Percentiles rank a stretch among this genome's conserved stretches.
Evolutionary conservation across 2,113 vertebrate genomes (phyloP).

Genomic region (Leptobrachium ailaonicum): DNA sequence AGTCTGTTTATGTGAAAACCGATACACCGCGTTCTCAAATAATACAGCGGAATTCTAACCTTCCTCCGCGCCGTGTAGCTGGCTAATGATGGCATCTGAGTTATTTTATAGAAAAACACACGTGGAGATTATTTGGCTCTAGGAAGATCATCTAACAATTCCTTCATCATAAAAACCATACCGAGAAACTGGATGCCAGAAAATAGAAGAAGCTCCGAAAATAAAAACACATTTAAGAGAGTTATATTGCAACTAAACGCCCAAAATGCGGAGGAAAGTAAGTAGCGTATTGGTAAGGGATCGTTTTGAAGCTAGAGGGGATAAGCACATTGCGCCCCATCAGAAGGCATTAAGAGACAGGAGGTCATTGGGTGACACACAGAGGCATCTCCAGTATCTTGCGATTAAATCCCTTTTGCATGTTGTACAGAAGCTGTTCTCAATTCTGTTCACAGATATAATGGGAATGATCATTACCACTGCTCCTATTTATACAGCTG

Average conservation of each 20-base stretch:
- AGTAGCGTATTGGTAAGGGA: too few relatives aligned
- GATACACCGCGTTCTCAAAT: conserved; percentile 16
- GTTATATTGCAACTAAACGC: neutral
- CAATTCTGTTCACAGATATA: too few relatives aligned
- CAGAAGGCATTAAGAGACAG: neutral
- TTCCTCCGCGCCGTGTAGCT: neutral
- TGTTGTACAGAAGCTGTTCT: too few relatives aligned
- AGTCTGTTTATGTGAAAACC: conserved; percentile 17
- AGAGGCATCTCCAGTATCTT: too few relatives aligned
- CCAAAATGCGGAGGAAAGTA: too few relatives aligned
- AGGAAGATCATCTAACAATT: neutral
- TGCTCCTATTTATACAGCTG: too few relatives aligned
- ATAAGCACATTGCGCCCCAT: neutral
- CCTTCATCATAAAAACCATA: neutral
- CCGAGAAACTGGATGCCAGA: neutral
- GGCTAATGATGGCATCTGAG: neutral
- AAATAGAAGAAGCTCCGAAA: neutral
- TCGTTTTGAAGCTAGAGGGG: too few relatives aligned
- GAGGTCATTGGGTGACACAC: neutral
- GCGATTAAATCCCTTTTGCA: too few relatives aligned
- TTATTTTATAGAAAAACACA: neutral
- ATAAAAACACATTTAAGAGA: neutral
- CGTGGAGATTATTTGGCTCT: neutral
- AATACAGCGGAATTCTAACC: neutral
- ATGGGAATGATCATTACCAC: too few relatives aligned